phyloP scores from a whole-genome alignment of 2,113 vertebrate genomes.

The Mobula birostris region DNA sequence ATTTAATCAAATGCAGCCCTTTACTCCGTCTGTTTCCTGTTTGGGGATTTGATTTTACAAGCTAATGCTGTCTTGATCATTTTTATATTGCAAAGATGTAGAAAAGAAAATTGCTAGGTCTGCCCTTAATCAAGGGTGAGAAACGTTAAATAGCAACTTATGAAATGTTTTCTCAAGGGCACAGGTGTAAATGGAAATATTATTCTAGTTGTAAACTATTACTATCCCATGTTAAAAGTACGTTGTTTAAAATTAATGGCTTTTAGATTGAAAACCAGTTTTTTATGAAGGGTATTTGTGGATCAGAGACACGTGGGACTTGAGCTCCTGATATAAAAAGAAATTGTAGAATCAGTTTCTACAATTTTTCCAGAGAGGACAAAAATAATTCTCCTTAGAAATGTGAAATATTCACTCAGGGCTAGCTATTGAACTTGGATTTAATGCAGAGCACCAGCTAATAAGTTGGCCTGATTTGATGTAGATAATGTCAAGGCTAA shows the following conservation, averaged over 20 bases:
- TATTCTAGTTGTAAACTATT: not conserved
- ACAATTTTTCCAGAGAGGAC: not conserved
- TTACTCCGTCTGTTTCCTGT: not conserved
- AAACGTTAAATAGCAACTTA: not conserved
- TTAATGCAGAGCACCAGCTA: not conserved
- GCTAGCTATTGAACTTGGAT: not conserved
- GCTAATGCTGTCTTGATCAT: not conserved
- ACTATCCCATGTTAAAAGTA: not conserved
- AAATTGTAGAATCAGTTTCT: not conserved
- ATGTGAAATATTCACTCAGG: not conserved
- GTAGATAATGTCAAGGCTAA: not conserved
- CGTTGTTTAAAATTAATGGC: not conserved
- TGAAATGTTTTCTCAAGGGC: not conserved
- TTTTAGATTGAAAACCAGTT: not conserved
- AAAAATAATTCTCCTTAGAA: not conserved
- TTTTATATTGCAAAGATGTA: not conserved
- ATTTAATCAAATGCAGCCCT: not conserved
- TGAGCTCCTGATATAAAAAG: not conserved
- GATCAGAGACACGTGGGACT: not conserved
- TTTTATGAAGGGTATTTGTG: not conserved
- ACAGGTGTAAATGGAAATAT: not conserved
- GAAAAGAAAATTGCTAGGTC: not conserved
- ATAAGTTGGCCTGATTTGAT: not conserved
- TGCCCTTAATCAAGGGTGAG: not conserved
- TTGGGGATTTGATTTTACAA: not conserved